phyloP scores from a whole-genome alignment of 1,140 invertebrate genomes.

The Phocides pigmalion region DNA sequence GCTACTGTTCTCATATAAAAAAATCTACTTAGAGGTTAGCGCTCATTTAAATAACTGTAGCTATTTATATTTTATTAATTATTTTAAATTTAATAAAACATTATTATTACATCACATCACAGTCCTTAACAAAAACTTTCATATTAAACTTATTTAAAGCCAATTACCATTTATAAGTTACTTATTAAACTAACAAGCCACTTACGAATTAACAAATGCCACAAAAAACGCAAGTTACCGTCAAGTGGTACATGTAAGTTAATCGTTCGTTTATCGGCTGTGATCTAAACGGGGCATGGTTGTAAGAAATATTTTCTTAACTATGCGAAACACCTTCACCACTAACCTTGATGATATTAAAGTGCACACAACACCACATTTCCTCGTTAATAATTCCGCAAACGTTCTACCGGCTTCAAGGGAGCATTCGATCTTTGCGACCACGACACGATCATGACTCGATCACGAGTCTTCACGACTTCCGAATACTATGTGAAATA shows the following conservation, averaged over 20 bases:
- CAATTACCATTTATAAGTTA: too few relatives aligned
- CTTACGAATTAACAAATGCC: too few relatives aligned
- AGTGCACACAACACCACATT: slow-evolving; percentile 45
- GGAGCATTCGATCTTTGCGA: slow-evolving; percentile 6
- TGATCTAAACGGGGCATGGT: slow-evolving; percentile 48
- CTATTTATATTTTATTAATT: too few relatives aligned
- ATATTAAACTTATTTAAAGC: too few relatives aligned
- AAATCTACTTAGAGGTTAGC: too few relatives aligned
- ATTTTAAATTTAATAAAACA: too few relatives aligned
- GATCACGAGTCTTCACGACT: neutral
- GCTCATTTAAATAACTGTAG: too few relatives aligned
- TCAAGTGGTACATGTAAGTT: slow-evolving; percentile 29
- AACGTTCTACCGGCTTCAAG: slow-evolving; percentile 45
- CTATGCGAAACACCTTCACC: slow-evolving; percentile 70
- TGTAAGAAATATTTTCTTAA: slow-evolving; percentile 67
- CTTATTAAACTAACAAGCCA: too few relatives aligned
- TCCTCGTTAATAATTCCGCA: slow-evolving; percentile 66
- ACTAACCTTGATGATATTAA: slow-evolving; percentile 62
- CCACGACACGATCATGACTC: neutral
- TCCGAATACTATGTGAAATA: neutral
- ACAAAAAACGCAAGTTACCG: neutral
- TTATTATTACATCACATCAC: too few relatives aligned
- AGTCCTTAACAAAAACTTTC: too few relatives aligned
- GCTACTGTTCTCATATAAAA: too few relatives aligned
- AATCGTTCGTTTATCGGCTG: slow-evolving; percentile 11